A percentile compares a stretch with the other conserved stretches of the same genome.
phyloP scores from a whole-genome alignment of 2,888 invertebrate species.

The Lamellibrachia columna region DNA sequence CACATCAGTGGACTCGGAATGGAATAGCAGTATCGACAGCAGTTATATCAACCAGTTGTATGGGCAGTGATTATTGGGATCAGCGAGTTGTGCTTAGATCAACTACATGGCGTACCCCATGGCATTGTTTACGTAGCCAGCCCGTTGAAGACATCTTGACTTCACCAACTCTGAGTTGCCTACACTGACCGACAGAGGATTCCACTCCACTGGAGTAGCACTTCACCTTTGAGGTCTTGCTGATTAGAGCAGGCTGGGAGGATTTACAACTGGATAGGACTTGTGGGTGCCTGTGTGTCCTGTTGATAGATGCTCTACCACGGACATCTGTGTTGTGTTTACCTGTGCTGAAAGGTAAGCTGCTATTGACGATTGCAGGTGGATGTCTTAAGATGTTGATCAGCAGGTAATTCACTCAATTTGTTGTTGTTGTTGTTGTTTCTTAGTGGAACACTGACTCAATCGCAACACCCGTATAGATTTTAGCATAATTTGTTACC shows the following conservation, averaged over 20 bases:
- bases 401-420: conserved; percentile 8
- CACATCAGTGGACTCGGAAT: background rate
- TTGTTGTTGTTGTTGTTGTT: background rate
- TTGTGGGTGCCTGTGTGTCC: background rate
- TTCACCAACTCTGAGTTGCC: background rate
- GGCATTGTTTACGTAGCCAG: background rate
- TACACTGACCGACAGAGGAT: background rate
- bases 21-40: background rate
- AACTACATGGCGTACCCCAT: background rate
- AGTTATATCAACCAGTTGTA: background rate
- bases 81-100: background rate
- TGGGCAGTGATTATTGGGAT: background rate
- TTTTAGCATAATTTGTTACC: background rate
- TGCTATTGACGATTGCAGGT: background rate
- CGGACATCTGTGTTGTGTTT: background rate
- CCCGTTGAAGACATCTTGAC: background rate
- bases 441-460: background rate
- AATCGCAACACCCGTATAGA: background rate
- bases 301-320: background rate
- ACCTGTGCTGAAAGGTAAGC: conserved; percentile 12
- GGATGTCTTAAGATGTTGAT: background rate
- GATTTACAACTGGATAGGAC: background rate
- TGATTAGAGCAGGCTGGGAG: background rate
- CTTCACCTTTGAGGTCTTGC: background rate
- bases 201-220: background rate